phyloP scores from a whole-genome alignment of 2,797 vertebrate species.

The Myotis vivesi region DNA sequence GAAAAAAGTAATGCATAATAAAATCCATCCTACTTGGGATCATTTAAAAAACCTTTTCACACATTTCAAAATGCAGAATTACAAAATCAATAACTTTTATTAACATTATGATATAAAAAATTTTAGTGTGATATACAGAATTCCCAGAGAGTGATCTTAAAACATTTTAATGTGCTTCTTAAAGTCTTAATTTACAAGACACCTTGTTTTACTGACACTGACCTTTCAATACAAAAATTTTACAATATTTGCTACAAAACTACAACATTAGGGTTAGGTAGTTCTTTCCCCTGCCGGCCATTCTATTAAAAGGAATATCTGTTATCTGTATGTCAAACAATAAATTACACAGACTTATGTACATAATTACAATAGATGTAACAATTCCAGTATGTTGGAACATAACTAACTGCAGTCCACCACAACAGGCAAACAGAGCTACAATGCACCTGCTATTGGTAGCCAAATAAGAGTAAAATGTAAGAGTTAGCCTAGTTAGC shows the following conservation, averaged over 20 bases:
- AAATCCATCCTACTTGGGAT: slow-evolving; percentile 43
- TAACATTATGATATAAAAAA: slow-evolving; percentile 69
- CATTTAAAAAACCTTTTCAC: slow-evolving; percentile 52
- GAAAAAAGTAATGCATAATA: slow-evolving; percentile 52
- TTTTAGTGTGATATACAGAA: slow-evolving; percentile 60
- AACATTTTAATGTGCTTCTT: slow-evolving; percentile 86
- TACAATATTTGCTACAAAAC: slow-evolving; percentile 81
- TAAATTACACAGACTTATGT: slow-evolving; percentile 92
- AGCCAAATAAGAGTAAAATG: neutral
- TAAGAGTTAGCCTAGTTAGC: neutral
- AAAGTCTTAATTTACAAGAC: slow-evolving; percentile 85
- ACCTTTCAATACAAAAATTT: slow-evolving; percentile 84
- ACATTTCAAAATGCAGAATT: slow-evolving; percentile 71
- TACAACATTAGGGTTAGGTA: slow-evolving; percentile 76
- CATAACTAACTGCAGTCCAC: slow-evolving; percentile 58
- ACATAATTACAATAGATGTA: slow-evolving; percentile 89
- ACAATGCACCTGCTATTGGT: neutral
- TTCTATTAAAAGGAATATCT: slow-evolving; percentile 42
- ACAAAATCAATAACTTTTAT: slow-evolving; percentile 76
- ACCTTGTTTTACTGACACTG: slow-evolving; percentile 77
- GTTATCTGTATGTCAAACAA: slow-evolving; percentile 73
- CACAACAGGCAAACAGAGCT: slow-evolving; percentile 33
- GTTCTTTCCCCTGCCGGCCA: slow-evolving; percentile 68
- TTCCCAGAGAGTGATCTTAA: slow-evolving; percentile 75
- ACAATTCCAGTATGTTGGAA: slow-evolving; percentile 49